These are phyloP conservation scores for Toxonevra muliebris DNA, from an alignment of 2,888 invertebrate genomes.

Conservation along the genomic window DNA sequence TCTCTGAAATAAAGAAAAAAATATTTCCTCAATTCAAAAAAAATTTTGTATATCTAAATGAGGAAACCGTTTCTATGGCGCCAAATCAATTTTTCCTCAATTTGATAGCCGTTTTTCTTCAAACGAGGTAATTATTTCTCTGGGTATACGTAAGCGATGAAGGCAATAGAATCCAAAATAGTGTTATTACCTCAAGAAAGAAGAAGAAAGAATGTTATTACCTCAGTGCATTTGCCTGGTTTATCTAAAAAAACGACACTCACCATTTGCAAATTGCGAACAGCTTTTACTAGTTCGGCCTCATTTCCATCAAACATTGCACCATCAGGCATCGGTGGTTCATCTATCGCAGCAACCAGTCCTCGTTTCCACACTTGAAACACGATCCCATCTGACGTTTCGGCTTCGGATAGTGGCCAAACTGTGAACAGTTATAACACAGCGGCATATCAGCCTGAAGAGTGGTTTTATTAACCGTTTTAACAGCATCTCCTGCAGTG, in stretches of 20 bases:
- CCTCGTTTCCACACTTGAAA: constrained; percentile 15
- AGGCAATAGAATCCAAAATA: too few species aligned
- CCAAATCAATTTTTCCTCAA: too few species aligned
- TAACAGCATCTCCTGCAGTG: not conserved
- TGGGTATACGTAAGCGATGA: too few species aligned
- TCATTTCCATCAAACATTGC: not conserved
- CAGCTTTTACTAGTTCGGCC: not conserved
- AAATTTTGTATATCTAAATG: too few species aligned
- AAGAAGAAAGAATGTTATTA: too few species aligned
- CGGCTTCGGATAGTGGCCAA: constrained; percentile 18
- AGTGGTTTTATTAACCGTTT: not conserved
- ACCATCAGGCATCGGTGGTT: not conserved
- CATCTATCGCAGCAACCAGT: constrained; percentile 3
- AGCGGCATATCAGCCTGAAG: too few species aligned
- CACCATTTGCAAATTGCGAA: constrained; percentile 11
- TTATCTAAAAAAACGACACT: constrained; percentile 16
- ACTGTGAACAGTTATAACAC: constrained; percentile 21
- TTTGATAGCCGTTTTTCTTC: too few species aligned
- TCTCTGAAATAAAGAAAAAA: too few species aligned
- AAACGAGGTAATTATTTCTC: too few species aligned
- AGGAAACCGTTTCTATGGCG: too few species aligned
- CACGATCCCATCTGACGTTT: constrained; percentile 14
- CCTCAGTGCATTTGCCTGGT: constrained; percentile 8
- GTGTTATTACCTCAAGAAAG: too few species aligned
- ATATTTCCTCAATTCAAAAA: too few species aligned